phyloP scores from a whole-genome alignment of 2,113 vertebrate genomes.

The Neogale vison region DNA sequence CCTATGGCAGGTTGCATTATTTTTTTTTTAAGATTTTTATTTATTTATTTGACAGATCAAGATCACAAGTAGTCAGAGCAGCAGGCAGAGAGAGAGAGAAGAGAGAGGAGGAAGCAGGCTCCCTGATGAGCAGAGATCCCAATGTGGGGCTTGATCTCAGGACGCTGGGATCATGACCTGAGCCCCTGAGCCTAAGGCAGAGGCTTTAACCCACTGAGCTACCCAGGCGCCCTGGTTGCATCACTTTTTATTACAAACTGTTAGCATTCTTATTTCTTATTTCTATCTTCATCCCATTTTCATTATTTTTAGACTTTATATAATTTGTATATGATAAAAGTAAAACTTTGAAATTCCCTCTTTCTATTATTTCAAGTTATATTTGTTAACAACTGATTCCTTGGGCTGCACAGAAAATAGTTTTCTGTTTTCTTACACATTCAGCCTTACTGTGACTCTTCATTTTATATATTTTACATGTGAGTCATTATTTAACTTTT shows the following conservation, averaged over 20 bases:
- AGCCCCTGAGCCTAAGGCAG: no score
- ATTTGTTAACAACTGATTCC: not conserved
- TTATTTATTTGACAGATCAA: no score
- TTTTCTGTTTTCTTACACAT: not conserved
- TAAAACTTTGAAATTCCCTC: not conserved
- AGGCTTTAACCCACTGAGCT: no score
- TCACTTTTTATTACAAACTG: not conserved
- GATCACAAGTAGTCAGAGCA: no score
- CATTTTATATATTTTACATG: not conserved
- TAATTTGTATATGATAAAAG: not conserved
- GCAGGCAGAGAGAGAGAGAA: no score
- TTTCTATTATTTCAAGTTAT: not conserved
- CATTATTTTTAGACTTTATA: not conserved
- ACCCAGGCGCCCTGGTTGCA: not conserved
- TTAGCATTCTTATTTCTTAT: not conserved
- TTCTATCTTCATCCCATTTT: constrained; percentile 2
- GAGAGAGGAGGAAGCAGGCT: no score
- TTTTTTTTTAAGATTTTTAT: not conserved
- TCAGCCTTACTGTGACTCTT: not conserved
- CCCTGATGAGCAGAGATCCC: no score
- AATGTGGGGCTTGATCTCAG: no score
- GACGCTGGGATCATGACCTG: no score
- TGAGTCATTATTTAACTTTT: not conserved
- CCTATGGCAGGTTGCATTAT: not conserved
- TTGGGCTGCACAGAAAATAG: not conserved